phyloP scores from a whole-genome alignment of 2,797 vertebrate species.

The Hozukius guyotensis region DNA sequence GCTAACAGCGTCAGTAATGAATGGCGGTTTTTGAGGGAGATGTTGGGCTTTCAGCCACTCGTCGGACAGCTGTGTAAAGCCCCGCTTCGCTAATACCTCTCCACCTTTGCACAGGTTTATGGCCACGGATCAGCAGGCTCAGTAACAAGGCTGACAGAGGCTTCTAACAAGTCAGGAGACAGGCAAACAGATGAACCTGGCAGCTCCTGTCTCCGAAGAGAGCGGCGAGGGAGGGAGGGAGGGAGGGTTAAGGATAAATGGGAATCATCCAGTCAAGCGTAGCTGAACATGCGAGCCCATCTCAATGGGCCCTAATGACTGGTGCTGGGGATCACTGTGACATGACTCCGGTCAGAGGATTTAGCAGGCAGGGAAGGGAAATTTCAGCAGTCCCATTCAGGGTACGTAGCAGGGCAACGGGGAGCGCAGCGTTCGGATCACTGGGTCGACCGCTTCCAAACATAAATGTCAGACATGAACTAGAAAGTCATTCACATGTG shows the following conservation, averaged over 20 bases:
- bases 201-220: conserved; percentile 58
- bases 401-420: not conserved
- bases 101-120: conserved; percentile 71
- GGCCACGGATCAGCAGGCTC: conserved; percentile 71
- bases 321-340: conserved; percentile 48
- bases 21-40: conserved; percentile 29
- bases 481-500: not conserved
- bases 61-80: conserved; percentile 72
- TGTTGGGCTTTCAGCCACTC: conserved; percentile 59
- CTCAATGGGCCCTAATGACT: conserved; percentile 59
- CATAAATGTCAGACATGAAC: not conserved
- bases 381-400: conserved; percentile 14
- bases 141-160: conserved; percentile 70
- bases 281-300: conserved; percentile 59
- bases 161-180: conserved; percentile 68
- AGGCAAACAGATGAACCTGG: conserved; percentile 57
- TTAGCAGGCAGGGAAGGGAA: conserved; percentile 3
- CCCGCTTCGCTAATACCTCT: conserved; percentile 50
- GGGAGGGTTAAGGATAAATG: conserved; percentile 40
- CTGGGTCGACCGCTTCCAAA: not conserved
- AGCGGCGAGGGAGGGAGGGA: not conserved
- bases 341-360: conserved; percentile 31
- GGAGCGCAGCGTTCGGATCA: not conserved
- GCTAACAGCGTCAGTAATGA: conserved; percentile 16
- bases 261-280: conserved; percentile 57